Conservation (phyloP, 2,113 vertebrate species). For the Odontophorus gujanensis region DNA sequence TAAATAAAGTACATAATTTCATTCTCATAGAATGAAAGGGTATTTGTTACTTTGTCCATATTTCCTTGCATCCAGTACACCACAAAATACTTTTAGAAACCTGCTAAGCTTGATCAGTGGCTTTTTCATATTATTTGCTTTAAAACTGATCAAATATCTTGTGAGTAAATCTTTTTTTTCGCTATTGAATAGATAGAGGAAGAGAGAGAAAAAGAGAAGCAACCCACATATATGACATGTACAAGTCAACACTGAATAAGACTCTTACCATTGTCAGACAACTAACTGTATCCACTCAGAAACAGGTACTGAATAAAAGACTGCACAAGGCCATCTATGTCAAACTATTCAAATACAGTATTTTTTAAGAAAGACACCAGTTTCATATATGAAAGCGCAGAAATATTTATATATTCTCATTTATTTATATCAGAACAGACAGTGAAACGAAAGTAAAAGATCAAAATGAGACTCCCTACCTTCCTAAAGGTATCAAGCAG, state of each 20-base stretch:
- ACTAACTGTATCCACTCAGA: background rate
- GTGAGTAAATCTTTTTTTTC: background rate
- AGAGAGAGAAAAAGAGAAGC: background rate
- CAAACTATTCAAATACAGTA: background rate
- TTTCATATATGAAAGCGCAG: background rate
- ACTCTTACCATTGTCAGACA: background rate
- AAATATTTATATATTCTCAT: background rate
- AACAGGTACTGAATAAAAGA: background rate
- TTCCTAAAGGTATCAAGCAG: background rate
- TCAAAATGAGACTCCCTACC: background rate
- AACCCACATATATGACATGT: background rate
- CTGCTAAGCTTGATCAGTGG: background rate
- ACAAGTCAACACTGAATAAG: background rate
- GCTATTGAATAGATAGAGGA: background rate
- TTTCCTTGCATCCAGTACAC: background rate
- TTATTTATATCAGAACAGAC: background rate
- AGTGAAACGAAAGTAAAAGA: background rate
- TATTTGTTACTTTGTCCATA: background rate
- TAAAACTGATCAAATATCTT: background rate
- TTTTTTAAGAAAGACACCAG: background rate
- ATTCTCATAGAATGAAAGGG: constrained; percentile 16
- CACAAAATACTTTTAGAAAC: background rate
- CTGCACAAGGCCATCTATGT: background rate
- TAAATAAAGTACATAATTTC: constrained; percentile 2
- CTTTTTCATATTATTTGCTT: background rate